A percentile compares a stretch with the other conserved stretches of the same genome.
Conservation (phyloP, 2,113 vertebrate genomes). For the Odocoileus hemionus region DNA sequence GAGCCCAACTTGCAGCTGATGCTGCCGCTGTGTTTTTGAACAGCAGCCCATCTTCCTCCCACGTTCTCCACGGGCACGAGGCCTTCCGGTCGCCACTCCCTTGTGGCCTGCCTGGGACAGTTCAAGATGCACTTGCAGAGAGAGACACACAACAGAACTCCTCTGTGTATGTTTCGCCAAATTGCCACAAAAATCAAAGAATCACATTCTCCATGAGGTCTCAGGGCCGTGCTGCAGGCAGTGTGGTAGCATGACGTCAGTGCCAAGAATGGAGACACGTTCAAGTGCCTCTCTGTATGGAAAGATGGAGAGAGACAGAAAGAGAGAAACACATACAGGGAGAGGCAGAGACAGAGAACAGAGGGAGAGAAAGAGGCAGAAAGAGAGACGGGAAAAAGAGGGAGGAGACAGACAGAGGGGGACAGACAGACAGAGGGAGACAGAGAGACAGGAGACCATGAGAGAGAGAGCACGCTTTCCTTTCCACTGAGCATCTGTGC, state of each 20-base stretch:
- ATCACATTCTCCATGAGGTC: neutral
- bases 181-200: conserved; percentile 4
- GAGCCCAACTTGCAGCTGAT: conserved; percentile 3
- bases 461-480: rapidly evolving
- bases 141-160: neutral
- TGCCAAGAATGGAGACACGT: neutral
- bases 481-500: neutral
- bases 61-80: neutral
- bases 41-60: neutral
- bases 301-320: neutral
- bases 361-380: neutral
- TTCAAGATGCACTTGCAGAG: neutral
- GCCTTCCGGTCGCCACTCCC: neutral
- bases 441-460: no score
- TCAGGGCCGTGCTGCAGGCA: neutral
- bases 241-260: neutral
- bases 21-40: neutral
- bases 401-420: neutral
- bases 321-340: neutral
- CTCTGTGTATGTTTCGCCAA: neutral
- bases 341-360: neutral
- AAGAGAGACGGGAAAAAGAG: neutral
- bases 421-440: no score
- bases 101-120: neutral
- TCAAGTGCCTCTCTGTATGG: neutral